phyloP scores from a whole-genome alignment of 2,888 invertebrate species.

The Orthosia incerta region DNA sequence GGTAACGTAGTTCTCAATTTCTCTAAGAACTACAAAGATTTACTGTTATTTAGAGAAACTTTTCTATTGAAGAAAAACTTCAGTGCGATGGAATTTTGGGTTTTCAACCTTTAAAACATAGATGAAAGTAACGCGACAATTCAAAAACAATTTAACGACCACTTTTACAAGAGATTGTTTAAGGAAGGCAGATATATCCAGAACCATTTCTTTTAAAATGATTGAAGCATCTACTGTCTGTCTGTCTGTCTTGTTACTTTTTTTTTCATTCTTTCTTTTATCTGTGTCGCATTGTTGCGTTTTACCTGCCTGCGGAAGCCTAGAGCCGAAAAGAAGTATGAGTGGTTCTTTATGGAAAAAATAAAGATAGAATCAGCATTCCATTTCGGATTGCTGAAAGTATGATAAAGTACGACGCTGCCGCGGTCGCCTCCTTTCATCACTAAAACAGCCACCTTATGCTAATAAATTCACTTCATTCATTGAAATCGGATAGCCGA shows the following conservation, averaged over 20 bases:
- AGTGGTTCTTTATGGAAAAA: background rate
- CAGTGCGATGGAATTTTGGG: background rate
- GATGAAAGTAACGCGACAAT: background rate
- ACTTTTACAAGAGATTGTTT: no score
- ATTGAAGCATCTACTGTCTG: no score
- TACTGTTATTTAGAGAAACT: background rate
- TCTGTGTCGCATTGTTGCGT: no score
- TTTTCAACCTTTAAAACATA: background rate
- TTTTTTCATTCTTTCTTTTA: no score
- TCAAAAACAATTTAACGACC: no score
- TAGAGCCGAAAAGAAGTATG: background rate
- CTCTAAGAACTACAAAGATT: background rate
- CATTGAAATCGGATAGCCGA: constrained; percentile 57
- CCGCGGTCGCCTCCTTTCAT: background rate
- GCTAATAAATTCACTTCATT: constrained; percentile 57
- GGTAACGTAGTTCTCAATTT: background rate
- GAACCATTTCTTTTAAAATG: no score
- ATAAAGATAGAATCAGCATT: background rate
- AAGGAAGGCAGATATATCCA: no score
- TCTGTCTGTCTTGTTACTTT: no score
- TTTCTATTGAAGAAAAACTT: background rate
- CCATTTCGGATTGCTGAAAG: background rate
- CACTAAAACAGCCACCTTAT: background rate
- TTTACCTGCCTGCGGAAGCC: no score
- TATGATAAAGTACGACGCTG: background rate